Percentiles rank a stretch among this genome's conserved stretches.
These are phyloP conservation scores for Megaceryle alcyon DNA, from an alignment of 2,797 vertebrate genomes.

Conservation along the genomic window DNA sequence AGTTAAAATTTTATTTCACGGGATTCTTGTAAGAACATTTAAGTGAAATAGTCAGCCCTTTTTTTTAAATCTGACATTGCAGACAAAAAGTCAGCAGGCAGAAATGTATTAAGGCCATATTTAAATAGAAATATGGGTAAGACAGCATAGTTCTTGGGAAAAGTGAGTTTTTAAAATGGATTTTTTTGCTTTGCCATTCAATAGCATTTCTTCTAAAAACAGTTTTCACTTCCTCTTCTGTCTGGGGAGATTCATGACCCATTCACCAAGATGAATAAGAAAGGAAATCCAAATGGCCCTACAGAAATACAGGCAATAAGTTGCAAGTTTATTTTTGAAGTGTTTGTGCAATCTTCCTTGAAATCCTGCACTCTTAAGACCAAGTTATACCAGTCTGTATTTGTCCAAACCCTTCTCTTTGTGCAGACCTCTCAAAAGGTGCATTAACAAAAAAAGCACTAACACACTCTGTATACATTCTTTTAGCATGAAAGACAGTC, in stretches of 20 bases:
- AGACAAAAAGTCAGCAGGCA: background rate
- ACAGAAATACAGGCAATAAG: background rate
- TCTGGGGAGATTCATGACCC: background rate
- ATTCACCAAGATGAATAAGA: background rate
- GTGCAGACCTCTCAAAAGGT: background rate
- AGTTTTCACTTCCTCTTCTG: background rate
- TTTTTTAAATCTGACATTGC: background rate
- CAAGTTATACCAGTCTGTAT: background rate
- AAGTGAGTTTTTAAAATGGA: background rate
- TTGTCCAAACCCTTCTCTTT: background rate
- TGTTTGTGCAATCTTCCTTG: background rate
- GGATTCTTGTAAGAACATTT: background rate
- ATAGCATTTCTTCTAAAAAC: background rate
- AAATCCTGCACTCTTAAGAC: background rate
- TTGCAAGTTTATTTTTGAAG: background rate
- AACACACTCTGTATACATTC: too few species aligned
- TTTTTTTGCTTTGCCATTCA: background rate
- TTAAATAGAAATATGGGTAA: background rate
- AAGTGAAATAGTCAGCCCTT: background rate
- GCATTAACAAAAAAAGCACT: background rate
- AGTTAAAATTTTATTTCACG: background rate
- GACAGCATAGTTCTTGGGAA: background rate
- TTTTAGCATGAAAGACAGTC: rapidly evolving
- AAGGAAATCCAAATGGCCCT: background rate
- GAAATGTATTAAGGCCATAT: background rate